Percentiles rank a stretch among this genome's conserved stretches.
Conservation (phyloP, 2,113 vertebrate species). For the Daphoenositta chrysoptera region DNA sequence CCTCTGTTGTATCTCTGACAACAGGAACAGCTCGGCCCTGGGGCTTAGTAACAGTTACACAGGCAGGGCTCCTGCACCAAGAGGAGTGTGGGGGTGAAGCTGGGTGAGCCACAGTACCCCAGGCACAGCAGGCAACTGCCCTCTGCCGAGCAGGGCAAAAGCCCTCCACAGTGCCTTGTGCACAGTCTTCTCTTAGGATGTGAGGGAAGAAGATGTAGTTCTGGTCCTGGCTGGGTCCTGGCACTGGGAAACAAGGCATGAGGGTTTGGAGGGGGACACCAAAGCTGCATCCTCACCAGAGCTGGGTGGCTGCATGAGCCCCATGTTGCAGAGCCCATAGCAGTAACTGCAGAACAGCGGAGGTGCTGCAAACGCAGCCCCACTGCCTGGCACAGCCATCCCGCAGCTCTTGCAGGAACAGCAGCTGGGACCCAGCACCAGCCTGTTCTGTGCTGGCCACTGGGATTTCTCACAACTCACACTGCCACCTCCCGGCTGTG, state of each 20-base stretch:
- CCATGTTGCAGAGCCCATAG: background rate
- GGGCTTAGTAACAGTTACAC: background rate
- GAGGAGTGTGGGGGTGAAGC: background rate
- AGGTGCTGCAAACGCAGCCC: background rate
- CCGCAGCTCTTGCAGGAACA: background rate
- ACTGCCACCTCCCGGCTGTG: slow-evolving; percentile 46
- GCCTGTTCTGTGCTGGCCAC: background rate
- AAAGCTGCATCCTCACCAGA: background rate
- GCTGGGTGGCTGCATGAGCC: background rate
- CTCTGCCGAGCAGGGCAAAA: background rate
- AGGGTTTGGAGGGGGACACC: background rate
- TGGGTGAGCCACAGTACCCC: background rate
- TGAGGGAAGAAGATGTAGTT: background rate
- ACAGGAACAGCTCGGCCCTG: background rate
- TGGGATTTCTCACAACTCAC: background rate
- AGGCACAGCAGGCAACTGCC: background rate
- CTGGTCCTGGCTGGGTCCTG: background rate
- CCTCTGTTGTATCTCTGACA: background rate
- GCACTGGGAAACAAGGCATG: background rate
- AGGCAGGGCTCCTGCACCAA: background rate
- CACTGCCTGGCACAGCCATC: background rate
- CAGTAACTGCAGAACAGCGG: background rate
- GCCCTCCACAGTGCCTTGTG: fast-evolving
- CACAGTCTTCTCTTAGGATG: background rate
- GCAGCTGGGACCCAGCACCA: background rate